Base-by-base conservation (phyloP, 35 echinoderm and acorn worm species). In the Ophioderma brevispina region DNA sequence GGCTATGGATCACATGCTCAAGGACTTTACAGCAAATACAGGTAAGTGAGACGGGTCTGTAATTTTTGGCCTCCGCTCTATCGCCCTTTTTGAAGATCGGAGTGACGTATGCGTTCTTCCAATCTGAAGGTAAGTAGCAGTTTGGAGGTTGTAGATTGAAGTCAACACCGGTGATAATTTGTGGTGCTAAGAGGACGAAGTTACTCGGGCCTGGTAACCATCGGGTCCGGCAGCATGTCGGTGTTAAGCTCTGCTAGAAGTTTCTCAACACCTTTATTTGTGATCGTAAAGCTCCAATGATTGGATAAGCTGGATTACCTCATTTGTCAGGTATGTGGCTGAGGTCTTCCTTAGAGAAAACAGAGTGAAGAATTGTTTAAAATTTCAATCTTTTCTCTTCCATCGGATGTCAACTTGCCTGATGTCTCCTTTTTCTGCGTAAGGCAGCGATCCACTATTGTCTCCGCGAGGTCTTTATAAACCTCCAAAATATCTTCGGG, bases 11-110 rank as follows among this genome's bases (percentile, higher is more conserved):
- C n/a, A n/a, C n/a, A n/a, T n/a, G n/a, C n/a, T n/a, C n/a, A 8
- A 88, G 35, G 8, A 92, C 55, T 42, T 92, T 92, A 30, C 75
- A 85, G 75, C 78, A 86, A 33, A 80, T 87, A 37, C 76, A 37
- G 39, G 91, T 92, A 0, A 92, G 76, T 11, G 82, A 86, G 1
- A 92, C 85, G 1, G 85, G 85, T 38, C 91, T 5, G 46, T 92
- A 92, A 37, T 92, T 92, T 18, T 77, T 80, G 23, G 82, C 37
- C 25, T 75, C 59, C 36, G 43, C 32, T 36, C 64, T 13, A 37
- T 87, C 33, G 31, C 90, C 82, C 42, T 81, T 92, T n/a, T 86
- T 92, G 81, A 91, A 91, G 46, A 91, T 64, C 30, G 81, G 80
- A 10, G 89, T 84, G 23, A 91, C 38, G 34, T 84, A 39, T 19